A percentile compares a stretch with the other conserved stretches of the same genome.
Conservation (phyloP, 1,140 invertebrate species). For the Caenorhabditis briggsae region DNA sequence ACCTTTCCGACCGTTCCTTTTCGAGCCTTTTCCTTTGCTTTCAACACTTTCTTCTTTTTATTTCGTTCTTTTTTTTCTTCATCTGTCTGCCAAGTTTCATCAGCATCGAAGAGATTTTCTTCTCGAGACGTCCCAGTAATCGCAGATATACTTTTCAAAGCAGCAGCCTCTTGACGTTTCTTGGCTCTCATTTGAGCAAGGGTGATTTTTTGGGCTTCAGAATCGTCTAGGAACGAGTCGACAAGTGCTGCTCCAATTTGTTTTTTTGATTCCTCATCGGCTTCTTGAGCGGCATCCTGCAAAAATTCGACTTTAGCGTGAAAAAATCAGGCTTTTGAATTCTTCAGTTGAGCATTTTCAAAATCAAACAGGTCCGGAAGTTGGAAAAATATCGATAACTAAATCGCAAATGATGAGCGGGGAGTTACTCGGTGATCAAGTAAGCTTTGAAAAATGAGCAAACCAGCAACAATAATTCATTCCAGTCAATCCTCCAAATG, state of each 20-base stretch:
- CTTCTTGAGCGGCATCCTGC: conserved; percentile 41
- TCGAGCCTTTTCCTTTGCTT: background rate
- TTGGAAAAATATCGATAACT: conserved; percentile 25
- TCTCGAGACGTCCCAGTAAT: background rate
- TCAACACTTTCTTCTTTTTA: conserved; percentile 9
- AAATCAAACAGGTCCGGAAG: background rate
- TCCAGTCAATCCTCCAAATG: background rate
- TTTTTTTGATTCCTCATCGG: conserved; percentile 16
- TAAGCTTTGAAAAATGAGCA: background rate
- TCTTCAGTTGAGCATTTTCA: too few relatives aligned
- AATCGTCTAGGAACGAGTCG: conserved; percentile 15
- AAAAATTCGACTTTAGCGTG: background rate
- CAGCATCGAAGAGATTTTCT: background rate
- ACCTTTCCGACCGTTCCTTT: conserved; percentile 18
- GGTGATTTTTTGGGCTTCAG: conserved; percentile 28
- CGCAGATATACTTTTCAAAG: background rate
- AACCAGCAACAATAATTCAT: background rate
- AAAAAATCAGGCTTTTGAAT: background rate
- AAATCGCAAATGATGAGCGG: conserved; percentile 39
- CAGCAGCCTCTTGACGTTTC: conserved; percentile 38
- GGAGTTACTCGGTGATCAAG: conserved; percentile 11
- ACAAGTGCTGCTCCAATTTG: conserved; percentile 6
- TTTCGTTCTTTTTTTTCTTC: background rate
- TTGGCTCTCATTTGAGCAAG: conserved; percentile 39
- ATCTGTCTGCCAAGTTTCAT: conserved; percentile 28